Evolutionary conservation across 2,113 vertebrate species (phyloP).

Genomic region (Dromiciops gliroides): DNA sequence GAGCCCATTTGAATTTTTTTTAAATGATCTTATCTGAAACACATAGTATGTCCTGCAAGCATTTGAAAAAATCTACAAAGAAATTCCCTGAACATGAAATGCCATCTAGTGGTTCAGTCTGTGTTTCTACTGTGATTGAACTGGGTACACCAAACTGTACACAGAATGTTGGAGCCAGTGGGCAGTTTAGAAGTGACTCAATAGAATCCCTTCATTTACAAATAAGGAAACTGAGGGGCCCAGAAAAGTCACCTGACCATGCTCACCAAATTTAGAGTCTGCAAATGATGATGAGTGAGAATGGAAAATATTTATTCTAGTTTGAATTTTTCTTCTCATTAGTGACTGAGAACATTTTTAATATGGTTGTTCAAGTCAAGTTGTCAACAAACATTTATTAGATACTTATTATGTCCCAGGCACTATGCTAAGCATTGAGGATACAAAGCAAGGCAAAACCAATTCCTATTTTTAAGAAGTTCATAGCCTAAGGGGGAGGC

Average conservation of each 20-base stretch:
- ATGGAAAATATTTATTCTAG: background rate
- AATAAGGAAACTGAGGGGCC: background rate
- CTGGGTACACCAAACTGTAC: background rate
- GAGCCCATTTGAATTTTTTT: background rate
- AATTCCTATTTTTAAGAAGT: background rate
- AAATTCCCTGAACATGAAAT: background rate
- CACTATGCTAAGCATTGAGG: background rate
- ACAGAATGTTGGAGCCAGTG: background rate
- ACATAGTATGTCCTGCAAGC: background rate
- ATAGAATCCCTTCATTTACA: background rate
- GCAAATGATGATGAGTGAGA: background rate
- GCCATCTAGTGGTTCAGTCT: slow-evolving; percentile 67
- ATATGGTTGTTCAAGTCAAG: background rate
- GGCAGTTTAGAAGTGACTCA: background rate
- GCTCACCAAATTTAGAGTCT: background rate
- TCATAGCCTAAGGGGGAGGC: background rate
- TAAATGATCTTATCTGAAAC: background rate
- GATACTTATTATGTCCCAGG: background rate
- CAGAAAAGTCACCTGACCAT: background rate
- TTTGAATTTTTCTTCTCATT: background rate
- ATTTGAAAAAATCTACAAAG: background rate
- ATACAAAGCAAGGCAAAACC: background rate
- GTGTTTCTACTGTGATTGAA: background rate
- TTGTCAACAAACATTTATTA: background rate
- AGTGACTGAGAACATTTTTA: background rate